These are phyloP conservation scores for Pammene fasciana DNA, from an alignment of 2,888 invertebrate species.

Conservation along the genomic window DNA sequence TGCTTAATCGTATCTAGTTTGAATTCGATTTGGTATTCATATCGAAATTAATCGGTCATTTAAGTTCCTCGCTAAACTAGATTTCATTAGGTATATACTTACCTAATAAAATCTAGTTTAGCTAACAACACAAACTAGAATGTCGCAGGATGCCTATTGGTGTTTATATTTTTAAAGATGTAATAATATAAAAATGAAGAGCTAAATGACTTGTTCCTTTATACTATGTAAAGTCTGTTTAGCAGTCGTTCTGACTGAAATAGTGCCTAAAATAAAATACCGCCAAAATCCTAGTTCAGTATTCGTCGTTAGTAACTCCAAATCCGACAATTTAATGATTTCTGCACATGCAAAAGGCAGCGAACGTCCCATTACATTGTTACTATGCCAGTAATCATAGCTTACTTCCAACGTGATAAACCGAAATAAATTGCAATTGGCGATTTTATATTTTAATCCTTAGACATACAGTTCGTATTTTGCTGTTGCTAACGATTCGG, in stretches of 20 bases:
- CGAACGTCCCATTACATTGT: slow-evolving; percentile 47
- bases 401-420: slow-evolving; percentile 53
- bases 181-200: no score
- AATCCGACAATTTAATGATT: slow-evolving; percentile 30
- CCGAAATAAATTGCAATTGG: slow-evolving; percentile 51
- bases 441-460: slow-evolving; percentile 44
- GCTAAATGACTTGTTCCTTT: no score
- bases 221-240: background rate
- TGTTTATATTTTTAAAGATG: no score
- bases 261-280: slow-evolving; percentile 18
- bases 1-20: no score
- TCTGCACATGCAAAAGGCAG: slow-evolving; percentile 32
- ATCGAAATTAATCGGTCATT: no score
- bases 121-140: no score
- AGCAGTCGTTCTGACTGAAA: background rate
- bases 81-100: no score
- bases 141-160: no score
- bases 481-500: slow-evolving; percentile 37
- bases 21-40: no score
- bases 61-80: no score
- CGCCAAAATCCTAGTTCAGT: slow-evolving; percentile 16
- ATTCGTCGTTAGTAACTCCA: slow-evolving; percentile 27
- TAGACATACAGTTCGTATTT: slow-evolving; percentile 46
- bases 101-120: no score
- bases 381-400: slow-evolving; percentile 46